phyloP scores from a whole-genome alignment of 2,113 vertebrate species.

The Nesoenas mayeri region DNA sequence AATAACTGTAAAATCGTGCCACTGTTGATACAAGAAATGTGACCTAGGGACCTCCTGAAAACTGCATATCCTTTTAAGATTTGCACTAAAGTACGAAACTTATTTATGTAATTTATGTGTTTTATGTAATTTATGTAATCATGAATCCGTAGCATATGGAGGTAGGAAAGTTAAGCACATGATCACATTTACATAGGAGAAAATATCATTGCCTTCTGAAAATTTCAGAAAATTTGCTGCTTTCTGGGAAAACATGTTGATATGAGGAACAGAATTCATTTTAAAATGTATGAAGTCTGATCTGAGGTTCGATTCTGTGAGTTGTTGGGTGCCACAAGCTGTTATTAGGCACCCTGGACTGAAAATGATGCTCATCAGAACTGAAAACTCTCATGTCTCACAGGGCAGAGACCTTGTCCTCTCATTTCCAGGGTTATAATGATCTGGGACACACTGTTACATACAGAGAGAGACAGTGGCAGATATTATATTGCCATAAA shows the following conservation, averaged over 20 bases:
- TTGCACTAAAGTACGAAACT: neutral
- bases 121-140: neutral
- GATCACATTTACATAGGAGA: neutral
- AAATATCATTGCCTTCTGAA: neutral
- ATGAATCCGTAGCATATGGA: neutral
- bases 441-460: neutral
- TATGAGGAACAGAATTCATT: neutral
- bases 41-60: neutral
- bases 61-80: fast-evolving
- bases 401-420: neutral
- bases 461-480: neutral
- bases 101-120: neutral
- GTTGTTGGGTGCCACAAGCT: neutral
- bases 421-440: neutral
- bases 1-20: neutral
- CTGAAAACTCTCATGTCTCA: neutral
- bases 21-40: neutral
- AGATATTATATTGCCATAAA: neutral
- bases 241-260: neutral
- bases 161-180: neutral
- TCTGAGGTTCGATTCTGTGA: neutral
- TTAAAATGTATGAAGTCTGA: neutral
- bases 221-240: neutral
- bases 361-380: neutral
- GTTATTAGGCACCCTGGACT: neutral